Percentiles rank a stretch among this genome's conserved stretches.
Evolutionary conservation across 2,888 invertebrate genomes (phyloP).

Genomic region (Yponomeuta plumbellus): DNA sequence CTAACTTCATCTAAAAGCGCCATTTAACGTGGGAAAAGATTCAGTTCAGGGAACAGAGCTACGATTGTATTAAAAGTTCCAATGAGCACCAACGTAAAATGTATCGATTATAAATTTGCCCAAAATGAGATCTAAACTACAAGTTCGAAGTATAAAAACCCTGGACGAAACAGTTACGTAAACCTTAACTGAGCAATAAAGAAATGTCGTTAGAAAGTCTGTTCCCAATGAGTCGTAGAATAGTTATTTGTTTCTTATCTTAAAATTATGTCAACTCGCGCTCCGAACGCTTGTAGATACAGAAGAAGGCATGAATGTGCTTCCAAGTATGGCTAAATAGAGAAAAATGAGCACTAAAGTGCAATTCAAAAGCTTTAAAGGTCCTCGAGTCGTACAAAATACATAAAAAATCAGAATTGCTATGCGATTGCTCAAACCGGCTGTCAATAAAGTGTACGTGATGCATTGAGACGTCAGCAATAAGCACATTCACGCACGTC

Average conservation of each 20-base stretch:
- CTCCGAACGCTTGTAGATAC: background rate
- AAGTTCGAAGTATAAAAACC: slow-evolving; percentile 11
- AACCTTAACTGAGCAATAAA: slow-evolving; percentile 7
- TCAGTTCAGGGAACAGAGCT: slow-evolving; percentile 10
- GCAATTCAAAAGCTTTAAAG: background rate
- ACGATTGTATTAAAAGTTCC: background rate
- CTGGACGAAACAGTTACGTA: background rate
- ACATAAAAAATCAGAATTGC: background rate
- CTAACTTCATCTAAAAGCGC: slow-evolving; percentile 8
- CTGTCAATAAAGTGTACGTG: background rate
- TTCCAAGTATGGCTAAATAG: slow-evolving; percentile 1
- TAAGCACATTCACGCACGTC: slow-evolving; percentile 1
- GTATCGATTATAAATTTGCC: background rate
- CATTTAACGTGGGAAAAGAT: slow-evolving; percentile 8
- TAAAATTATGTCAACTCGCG: background rate
- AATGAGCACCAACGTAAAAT: background rate
- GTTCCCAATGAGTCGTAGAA: background rate
- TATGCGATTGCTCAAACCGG: background rate
- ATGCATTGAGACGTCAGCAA: background rate
- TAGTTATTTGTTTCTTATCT: background rate
- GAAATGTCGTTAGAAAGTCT: background rate
- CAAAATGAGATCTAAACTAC: slow-evolving; percentile 8
- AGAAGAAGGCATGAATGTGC: slow-evolving; percentile 1
- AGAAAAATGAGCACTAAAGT: background rate
- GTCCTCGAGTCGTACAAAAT: background rate